Evolutionary conservation across 2,888 invertebrate genomes (phyloP), one percentile per base, ranked within the genome.

Genomic region (Tenthredo scrophulariae): DNA sequence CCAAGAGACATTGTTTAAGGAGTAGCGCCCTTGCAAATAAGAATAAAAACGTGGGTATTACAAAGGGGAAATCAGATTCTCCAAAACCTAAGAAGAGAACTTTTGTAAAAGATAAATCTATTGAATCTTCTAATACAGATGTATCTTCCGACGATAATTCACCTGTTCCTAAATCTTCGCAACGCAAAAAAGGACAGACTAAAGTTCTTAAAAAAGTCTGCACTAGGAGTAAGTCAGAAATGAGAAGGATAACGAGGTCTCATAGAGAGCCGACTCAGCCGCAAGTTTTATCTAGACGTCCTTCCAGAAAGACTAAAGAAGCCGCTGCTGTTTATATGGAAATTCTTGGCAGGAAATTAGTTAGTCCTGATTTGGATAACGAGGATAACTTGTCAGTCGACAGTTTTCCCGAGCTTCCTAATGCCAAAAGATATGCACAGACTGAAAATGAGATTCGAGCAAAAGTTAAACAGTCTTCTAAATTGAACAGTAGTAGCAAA

Each of bases 311-410:
- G 92, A 96, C 96, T 0, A 97, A 97, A 92, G 96, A 96, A 93
- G 96, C 96, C 37, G 97, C 97, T 1, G 95, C 96, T 9, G 95
- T 96, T 84, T 96, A 96, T 88, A 96, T 97, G 96, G 96, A 96
- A 90, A 95, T 97, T 87, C 94, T 97, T 77, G 96, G 96, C 4
- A 95, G 96, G 88, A 96, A 96, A 91, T 93, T 97, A 82, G 95
- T 95, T 29, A 94, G 95, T 87, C 95, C 95, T 40, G 95, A 95
- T 80, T 94, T 95, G 85, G 94, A 95, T 37, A 95, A 95, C 87
- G 96, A 95, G 46, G 96, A 96, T 89, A 95, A 95, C 89, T 90
- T 95, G 15, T 96, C 96, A 0, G 92, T 96, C 37, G 96, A 95
- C 88, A 96, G 96, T 91, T 96, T 95, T 91, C 96, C 96, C 0